Base-by-base conservation (phyloP, 2,113 vertebrate species). In the Pleuronectes platessa region DNA sequence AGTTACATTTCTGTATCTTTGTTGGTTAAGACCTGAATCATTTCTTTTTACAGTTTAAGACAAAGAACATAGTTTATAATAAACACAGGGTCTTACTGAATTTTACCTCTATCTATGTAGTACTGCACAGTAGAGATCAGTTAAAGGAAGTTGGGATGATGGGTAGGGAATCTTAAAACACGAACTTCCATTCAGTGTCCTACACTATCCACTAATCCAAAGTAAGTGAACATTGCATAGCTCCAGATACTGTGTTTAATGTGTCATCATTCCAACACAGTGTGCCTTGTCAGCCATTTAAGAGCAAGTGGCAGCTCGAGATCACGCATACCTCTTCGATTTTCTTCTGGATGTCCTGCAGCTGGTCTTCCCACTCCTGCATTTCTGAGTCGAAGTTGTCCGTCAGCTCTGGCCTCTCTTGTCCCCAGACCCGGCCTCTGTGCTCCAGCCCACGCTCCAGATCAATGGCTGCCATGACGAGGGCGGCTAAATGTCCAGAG, bases 361-460 rank as follows among this genome's bases (percentile, higher is more conserved):
- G 96, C 51, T 99, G 97, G 83, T 96, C 95, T 92, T 99, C 97
- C 98, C 97, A 99, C 86, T 99, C 97, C 83, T 97, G 96, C 88
- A 98, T 96, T 92, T 99, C 97, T 0, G 93, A 96, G 93, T 99
- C 97, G 68, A 99, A 98, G 90, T 94, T 95, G 91, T 98, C 96
- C 92, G 96, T 90, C 72, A 95, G 81, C 67, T 97, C 96, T 62
- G 95, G 93, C 84, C 95, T 96, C 71, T 98, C 97, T 77, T 93
- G 94, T 70, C 94, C 95, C 97, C 97, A 98, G 74, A 89, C 92
- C 69, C 85, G 92, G 75, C 95, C 94, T 0, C 92, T 90, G 74
- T 86, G 93, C 82, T 96, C 96, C 91, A 97, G 87, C 53, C 96
- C 95, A 67, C 95, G 91, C 86, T 81, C 94, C 51, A 97, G 91